Evolutionary conservation across 2,113 vertebrate genomes (phyloP), one percentile per base, ranked within the genome.

Genomic region (Bucco capensis): DNA sequence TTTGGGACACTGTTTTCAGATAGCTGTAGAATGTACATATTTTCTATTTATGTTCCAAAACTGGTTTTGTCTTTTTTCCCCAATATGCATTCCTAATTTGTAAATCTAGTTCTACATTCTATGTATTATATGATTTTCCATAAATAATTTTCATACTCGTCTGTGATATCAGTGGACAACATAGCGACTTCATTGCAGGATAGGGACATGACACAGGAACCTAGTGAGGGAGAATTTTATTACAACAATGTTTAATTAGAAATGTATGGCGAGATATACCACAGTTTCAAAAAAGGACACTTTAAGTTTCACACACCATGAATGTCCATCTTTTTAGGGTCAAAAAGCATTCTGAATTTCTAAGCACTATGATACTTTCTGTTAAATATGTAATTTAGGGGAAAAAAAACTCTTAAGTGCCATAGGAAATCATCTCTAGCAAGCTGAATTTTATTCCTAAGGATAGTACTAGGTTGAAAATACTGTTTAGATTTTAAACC

Each of bases 331-430:
- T 90, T 93, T n/a, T 95, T 81, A 81, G 27, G 38, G 17, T 96
- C 60, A 95, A 83, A 95, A 94, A 90, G 33, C 57, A 57, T 89
- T 94, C 90, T 85, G 71, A 92, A 85, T 92, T 95, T 96, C 86
- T 89, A 92, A 92, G 77, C 30, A 62, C 33, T 90, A 83, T 58
- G 50, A 23, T 91, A 40, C 86, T 96, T 91, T 88, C 66, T 78
- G 27, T 69, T 92, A 85, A 92, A 81, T 93, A 83, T 54, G 33
- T 88, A 82, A 94, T 94, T 92, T 96, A 95, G 83, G 73, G 97
- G 95, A 92, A 95, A 96, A 95, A 88, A 16, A 61, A 88, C 79
- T 89, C 62, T 74, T 90, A 83, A 85, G 37, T 94, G 70, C 40
- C 11, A 23, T 67, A 83, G 61, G 53, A 96, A 91, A 86, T 90